These are phyloP conservation scores for Trypoxylus dichotomus DNA, from an alignment of 1,140 invertebrate species.

Conservation along the genomic window DNA sequence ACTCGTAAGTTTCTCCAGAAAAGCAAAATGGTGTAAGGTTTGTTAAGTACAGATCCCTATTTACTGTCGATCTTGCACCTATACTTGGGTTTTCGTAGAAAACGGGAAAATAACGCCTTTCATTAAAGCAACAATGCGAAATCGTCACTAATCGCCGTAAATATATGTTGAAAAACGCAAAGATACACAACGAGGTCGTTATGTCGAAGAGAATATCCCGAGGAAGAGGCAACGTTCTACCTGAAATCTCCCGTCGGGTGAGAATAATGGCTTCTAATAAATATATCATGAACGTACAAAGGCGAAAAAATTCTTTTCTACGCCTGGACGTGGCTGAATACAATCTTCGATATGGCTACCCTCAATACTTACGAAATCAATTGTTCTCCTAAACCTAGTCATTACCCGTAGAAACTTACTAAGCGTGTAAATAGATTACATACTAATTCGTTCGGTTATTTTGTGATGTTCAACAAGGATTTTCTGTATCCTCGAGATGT, in stretches of 20 bases:
- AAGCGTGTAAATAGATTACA: conserved; percentile 22
- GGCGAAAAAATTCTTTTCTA: conserved; percentile 31
- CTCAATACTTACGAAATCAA: conserved; percentile 9
- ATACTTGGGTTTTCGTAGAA: neutral
- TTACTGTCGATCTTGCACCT: neutral
- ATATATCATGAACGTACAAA: conserved; percentile 27
- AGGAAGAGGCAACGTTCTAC: conserved; percentile 20
- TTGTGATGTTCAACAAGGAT: conserved; percentile 11
- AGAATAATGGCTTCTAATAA: conserved; percentile 30
- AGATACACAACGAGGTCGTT: conserved; percentile 15
- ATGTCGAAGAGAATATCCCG: conserved; percentile 11
- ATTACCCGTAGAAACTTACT: conserved; percentile 24
- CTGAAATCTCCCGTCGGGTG: conserved; percentile 27
- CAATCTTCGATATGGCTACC: conserved; percentile 25
- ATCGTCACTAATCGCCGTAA: conserved; percentile 23
- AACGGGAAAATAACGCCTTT: conserved; percentile 14
- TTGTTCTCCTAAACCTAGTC: conserved; percentile 5
- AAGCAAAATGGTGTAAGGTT: neutral
- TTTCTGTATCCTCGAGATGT: conserved; percentile 13
- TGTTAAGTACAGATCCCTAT: neutral
- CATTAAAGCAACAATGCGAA: conserved; percentile 8
- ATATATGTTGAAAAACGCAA: conserved; percentile 29
- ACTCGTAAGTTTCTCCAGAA: no score
- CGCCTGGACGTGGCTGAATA: conserved; percentile 17
- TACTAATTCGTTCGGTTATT: conserved; percentile 23